Percentiles rank a stretch among this genome's conserved stretches.
These are phyloP conservation scores for Sarcophaga subvicina DNA, from an alignment of 2,888 invertebrate genomes.

Conservation along the genomic window DNA sequence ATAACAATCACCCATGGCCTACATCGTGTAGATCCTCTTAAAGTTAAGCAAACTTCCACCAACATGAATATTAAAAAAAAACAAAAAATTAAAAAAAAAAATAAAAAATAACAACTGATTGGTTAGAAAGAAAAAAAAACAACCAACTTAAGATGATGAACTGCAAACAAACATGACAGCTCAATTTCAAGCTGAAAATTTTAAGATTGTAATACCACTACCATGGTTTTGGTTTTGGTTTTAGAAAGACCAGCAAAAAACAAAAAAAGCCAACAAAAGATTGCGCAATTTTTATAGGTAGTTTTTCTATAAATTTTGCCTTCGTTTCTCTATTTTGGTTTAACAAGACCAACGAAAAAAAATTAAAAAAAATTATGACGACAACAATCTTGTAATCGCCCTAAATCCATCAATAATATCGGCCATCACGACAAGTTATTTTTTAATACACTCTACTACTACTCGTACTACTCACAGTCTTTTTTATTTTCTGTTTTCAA, in stretches of 20 bases:
- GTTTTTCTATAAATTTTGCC: conserved; percentile 2
- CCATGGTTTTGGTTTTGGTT: conserved; percentile 24
- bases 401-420: conserved; percentile 81
- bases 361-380: conserved; percentile 69
- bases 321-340: conserved; percentile 28
- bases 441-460: conserved; percentile 40
- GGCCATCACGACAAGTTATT: conserved; percentile 77
- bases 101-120: conserved; percentile 4
- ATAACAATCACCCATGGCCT: conserved; percentile 69
- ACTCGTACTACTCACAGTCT: neutral
- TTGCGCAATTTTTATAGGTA: conserved; percentile 67
- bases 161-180: conserved; percentile 80
- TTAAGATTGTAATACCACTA: conserved; percentile 58
- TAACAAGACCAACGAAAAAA: conserved; percentile 23
- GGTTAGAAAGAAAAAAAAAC: conserved; percentile 19
- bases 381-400: conserved; percentile 81
- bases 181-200: conserved; percentile 75
- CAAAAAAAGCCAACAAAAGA: conserved; percentile 33
- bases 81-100: conserved; percentile 23
- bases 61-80: conserved; percentile 46
- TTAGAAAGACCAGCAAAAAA: conserved; percentile 42
- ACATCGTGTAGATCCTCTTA: conserved; percentile 69
- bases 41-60: conserved; percentile 65
- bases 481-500: conserved; percentile 71
- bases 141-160: conserved; percentile 78